Conservation (phyloP, 2,113 vertebrate species). For the Heptranchias perlo region DNA sequence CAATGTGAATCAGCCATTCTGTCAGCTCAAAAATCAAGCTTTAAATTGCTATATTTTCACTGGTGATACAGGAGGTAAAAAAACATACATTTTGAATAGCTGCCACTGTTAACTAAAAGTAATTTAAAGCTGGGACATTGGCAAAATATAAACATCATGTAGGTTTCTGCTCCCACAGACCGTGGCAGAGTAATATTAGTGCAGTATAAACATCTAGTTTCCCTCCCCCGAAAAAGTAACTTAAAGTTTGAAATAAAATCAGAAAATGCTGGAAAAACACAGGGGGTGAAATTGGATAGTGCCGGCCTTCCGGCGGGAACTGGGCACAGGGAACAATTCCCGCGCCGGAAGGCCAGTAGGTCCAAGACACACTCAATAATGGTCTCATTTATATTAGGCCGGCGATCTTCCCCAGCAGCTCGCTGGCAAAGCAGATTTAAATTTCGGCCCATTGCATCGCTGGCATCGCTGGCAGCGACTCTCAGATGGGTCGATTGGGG, state of each 20-base stretch:
- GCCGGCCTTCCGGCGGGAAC: background rate
- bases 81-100: slow-evolving; percentile 32
- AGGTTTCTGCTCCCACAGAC: slow-evolving; percentile 7
- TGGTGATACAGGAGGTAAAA: slow-evolving; percentile 29
- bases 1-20: slow-evolving; percentile 30
- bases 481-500: too few species aligned
- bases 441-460: background rate
- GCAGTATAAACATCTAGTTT: slow-evolving; percentile 23
- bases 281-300: background rate
- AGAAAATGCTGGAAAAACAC: background rate
- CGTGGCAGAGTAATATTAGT: slow-evolving; percentile 8
- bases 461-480: background rate
- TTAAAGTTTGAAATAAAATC: background rate
- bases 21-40: slow-evolving; percentile 14
- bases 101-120: slow-evolving; percentile 37
- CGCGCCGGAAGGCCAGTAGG: background rate
- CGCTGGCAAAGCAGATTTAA: background rate
- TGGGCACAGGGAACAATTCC: background rate
- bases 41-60: slow-evolving; percentile 30
- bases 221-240: background rate
- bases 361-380: background rate
- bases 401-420: background rate
- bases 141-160: slow-evolving; percentile 35
- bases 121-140: slow-evolving; percentile 15
- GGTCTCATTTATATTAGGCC: background rate